Percentiles rank a stretch among this genome's conserved stretches.
Evolutionary conservation across 1,140 invertebrate species (phyloP).

Genomic region (Plodia interpunctella): DNA sequence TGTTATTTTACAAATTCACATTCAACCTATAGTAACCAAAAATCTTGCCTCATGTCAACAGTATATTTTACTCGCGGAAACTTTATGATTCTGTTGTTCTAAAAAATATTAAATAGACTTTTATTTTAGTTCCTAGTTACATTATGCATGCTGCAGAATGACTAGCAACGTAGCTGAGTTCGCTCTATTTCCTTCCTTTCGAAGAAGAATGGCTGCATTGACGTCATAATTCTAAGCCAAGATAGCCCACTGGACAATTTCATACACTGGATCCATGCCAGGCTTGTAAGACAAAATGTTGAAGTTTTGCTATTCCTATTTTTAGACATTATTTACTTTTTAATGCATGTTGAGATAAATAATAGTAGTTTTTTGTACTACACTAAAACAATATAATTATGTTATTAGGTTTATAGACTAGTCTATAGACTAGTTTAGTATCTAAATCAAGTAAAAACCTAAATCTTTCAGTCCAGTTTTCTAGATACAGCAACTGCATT

Average conservation of each 20-base stretch:
- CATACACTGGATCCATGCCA: constrained; percentile 24
- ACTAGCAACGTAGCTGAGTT: constrained; percentile 28
- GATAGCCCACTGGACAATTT: constrained; percentile 20
- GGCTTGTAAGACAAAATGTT: constrained; percentile 28
- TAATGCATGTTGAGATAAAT: constrained; percentile 6
- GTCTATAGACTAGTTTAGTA: too few species aligned
- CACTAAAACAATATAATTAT: too few species aligned
- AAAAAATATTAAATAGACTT: background rate
- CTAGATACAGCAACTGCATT: too few species aligned
- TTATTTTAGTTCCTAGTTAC: background rate
- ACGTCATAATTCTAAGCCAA: constrained; percentile 24
- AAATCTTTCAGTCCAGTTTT: too few species aligned
- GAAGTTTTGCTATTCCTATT: constrained; percentile 17
- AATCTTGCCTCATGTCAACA: too few species aligned
- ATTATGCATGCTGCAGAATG: constrained; percentile 7
- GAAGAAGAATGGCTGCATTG: constrained; percentile 17
- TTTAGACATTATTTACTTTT: background rate
- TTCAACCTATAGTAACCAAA: too few species aligned
- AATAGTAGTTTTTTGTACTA: too few species aligned
- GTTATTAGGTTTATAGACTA: too few species aligned
- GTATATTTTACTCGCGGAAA: too few species aligned
- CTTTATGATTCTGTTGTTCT: constrained; percentile 7
- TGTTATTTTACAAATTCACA: too few species aligned
- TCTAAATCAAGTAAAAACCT: too few species aligned
- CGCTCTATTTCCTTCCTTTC: constrained; percentile 8